Percentiles rank a stretch among this genome's conserved stretches.
These are phyloP conservation scores for Thryonomys swinderianus DNA, from an alignment of 2,113 vertebrate genomes.

Conservation along the genomic window DNA sequence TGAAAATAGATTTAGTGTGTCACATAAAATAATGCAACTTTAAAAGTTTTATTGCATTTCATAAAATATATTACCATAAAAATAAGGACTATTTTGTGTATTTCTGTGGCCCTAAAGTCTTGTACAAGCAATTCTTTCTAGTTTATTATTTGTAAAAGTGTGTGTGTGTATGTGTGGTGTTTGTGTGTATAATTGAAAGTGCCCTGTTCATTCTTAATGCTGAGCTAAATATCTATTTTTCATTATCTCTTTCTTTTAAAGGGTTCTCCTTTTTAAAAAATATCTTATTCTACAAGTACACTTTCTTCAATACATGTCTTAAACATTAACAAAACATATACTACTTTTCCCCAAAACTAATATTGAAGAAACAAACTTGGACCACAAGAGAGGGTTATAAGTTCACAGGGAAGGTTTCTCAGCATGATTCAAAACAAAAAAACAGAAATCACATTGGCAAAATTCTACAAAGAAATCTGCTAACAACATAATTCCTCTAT, in stretches of 20 bases:
- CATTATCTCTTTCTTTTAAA: not conserved
- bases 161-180: not conserved
- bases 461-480: not conserved
- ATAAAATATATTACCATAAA: not conserved
- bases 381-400: slow-evolving; percentile 25
- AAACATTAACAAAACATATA: slow-evolving; percentile 66
- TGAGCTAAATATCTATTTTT: slow-evolving; percentile 14
- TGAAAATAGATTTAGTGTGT: not conserved
- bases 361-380: slow-evolving; percentile 41
- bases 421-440: not conserved
- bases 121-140: not conserved
- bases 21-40: not conserved
- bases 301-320: not conserved
- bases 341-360: slow-evolving; percentile 65
- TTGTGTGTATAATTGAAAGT: not conserved
- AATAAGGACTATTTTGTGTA: not conserved
- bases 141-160: not conserved
- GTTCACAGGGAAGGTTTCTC: slow-evolving; percentile 68
- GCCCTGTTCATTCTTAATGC: not conserved
- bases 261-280: not conserved
- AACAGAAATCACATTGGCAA: not conserved
- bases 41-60: not conserved
- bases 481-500: not conserved
- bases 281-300: not conserved
- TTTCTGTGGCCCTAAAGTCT: not conserved